Conservation (phyloP, 2,113 vertebrate species). For the Spheniscus mendiculus region DNA sequence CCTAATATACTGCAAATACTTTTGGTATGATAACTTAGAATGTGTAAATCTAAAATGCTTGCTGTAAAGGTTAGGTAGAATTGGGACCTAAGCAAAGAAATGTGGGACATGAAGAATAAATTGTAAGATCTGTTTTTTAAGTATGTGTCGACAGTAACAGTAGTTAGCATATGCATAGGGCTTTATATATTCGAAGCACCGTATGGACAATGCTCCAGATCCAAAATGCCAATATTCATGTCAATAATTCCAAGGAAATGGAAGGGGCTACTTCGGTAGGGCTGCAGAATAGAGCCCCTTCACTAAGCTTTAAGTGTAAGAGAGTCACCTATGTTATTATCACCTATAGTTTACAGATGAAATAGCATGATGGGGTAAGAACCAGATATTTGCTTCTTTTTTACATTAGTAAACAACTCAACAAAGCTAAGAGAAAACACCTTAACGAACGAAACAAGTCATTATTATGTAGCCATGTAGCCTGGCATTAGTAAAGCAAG, state of each 20-base stretch:
- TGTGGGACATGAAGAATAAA: not conserved
- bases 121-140: not conserved
- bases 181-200: not conserved
- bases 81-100: not conserved
- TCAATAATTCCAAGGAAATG: not conserved
- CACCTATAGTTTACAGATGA: not conserved
- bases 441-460: not conserved
- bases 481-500: not conserved
- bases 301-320: not conserved
- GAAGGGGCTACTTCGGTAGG: not conserved
- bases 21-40: not conserved
- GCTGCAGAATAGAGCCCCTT: not conserved
- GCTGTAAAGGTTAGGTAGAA: not conserved
- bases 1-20: not conserved
- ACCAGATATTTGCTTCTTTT: not conserved
- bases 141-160: not conserved
- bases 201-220: not conserved
- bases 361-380: not conserved
- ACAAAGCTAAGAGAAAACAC: not conserved
- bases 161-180: not conserved
- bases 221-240: not conserved
- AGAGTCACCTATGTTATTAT: not conserved
- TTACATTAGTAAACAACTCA: not conserved
- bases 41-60: not conserved
- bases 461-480: not conserved